Percentiles rank a stretch among this genome's conserved stretches.
These are phyloP conservation scores for Empis livida DNA, from an alignment of 2,888 invertebrate genomes.

Conservation along the genomic window DNA sequence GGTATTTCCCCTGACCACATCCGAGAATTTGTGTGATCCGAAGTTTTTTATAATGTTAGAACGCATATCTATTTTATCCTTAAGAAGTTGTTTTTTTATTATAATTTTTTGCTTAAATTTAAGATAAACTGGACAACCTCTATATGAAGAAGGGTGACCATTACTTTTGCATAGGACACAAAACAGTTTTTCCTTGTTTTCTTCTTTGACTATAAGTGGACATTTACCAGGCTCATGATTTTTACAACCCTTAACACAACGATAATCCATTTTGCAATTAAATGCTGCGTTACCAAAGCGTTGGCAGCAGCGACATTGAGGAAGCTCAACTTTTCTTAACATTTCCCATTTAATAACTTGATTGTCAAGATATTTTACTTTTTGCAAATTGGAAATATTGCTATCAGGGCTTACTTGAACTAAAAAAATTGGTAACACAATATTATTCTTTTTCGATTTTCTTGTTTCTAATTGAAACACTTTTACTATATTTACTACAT, in stretches of 20 bases:
- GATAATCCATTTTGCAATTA: neutral
- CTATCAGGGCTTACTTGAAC: neutral
- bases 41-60: no score
- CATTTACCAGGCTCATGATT: neutral
- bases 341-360: neutral
- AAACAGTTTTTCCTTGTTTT: neutral
- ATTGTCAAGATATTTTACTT: neutral
- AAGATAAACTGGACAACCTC: neutral
- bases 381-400: neutral
- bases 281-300: neutral
- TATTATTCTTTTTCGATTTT: neutral
- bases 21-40: no score
- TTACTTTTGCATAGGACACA: neutral
- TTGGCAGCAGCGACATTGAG: slow-evolving; percentile 9
- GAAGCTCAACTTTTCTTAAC: neutral
- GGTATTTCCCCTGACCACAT: no score
- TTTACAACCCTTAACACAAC: neutral
- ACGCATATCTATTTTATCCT: neutral
- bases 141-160: neutral
- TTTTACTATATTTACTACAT: no score
- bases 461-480: no score
- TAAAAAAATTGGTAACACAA: neutral
- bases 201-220: neutral
- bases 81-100: neutral
- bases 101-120: neutral